phyloP scores from a whole-genome alignment of 2,888 invertebrate species.

The Bellardia bayeri region DNA sequence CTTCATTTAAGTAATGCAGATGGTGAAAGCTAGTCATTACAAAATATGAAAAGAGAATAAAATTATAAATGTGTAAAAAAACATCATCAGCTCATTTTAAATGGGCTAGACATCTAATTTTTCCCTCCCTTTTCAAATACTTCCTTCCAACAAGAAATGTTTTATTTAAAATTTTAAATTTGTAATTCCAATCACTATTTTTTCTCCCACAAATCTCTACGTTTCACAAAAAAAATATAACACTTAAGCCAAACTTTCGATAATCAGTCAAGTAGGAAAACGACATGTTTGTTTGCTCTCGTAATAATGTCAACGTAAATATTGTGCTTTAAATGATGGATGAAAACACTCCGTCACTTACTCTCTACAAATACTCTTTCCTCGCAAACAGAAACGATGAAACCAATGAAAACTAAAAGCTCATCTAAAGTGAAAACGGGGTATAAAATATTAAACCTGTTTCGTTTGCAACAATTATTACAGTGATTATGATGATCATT shows the following conservation, averaged over 20 bases:
- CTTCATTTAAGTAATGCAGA: too few relatives aligned
- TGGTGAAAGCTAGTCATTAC: too few relatives aligned
- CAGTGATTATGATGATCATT: neutral
- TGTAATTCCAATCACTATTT: neutral
- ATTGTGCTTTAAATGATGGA: constrained; percentile 25
- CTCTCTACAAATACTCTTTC: neutral
- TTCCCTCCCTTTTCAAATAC: too few relatives aligned
- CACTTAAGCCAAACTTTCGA: neutral
- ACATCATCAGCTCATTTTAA: too few relatives aligned
- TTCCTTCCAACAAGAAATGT: too few relatives aligned
- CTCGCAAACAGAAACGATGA: neutral
- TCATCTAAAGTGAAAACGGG: neutral
- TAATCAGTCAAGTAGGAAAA: neutral
- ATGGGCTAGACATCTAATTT: too few relatives aligned
- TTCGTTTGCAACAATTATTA: constrained; percentile 45
- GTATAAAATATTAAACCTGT: constrained; percentile 48
- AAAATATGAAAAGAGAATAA: too few relatives aligned
- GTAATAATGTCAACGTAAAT: constrained; percentile 44
- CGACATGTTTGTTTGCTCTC: constrained; percentile 8
- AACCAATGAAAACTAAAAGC: neutral
- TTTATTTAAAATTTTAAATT: too few relatives aligned
- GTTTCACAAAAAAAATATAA: neutral
- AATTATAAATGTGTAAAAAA: too few relatives aligned
- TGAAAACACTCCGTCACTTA: constrained; percentile 22
- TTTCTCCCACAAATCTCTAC: neutral